Conservation (phyloP, 2,797 vertebrate genomes). For the Nannoperca obscura region DNA sequence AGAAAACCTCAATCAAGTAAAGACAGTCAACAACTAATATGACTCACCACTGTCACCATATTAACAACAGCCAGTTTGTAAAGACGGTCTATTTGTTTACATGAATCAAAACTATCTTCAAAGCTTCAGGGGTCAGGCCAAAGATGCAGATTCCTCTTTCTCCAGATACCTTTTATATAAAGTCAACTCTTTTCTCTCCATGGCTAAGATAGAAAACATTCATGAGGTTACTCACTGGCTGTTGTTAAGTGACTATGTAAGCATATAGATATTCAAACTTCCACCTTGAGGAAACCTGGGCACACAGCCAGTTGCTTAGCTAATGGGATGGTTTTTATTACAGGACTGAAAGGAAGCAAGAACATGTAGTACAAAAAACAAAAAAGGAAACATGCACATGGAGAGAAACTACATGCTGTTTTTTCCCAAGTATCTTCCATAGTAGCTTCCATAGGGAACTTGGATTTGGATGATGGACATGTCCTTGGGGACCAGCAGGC, state of each 20-base stretch:
- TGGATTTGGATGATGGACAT: conserved; percentile 57
- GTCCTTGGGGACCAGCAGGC: conserved; percentile 58
- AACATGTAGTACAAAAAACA: conserved; percentile 42
- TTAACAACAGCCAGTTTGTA: conserved; percentile 26
- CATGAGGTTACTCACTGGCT: conserved; percentile 66
- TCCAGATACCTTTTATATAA: conserved; percentile 57
- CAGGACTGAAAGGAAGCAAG: conserved; percentile 46
- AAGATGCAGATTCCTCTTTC: conserved; percentile 14
- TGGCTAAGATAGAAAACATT: conserved; percentile 55
- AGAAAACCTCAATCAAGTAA: conserved; percentile 11
- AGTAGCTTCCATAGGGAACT: conserved; percentile 29
- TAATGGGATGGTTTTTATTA: conserved; percentile 74
- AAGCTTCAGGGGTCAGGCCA: not conserved
- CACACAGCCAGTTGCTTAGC: conserved; percentile 65
- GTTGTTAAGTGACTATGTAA: conserved; percentile 66
- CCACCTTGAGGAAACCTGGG: conserved; percentile 66
- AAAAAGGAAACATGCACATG: conserved; percentile 35
- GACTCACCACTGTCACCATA: conserved; percentile 10
- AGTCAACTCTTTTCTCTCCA: conserved; percentile 54
- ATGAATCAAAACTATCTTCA: conserved; percentile 37
- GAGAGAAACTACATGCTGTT: conserved; percentile 28
- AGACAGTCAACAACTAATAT: conserved; percentile 8
- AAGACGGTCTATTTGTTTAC: conserved; percentile 9
- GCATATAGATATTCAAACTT: conserved; percentile 68
- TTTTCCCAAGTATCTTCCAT: conserved; percentile 15